These are phyloP conservation scores for Clarias macrocephalus DNA, from an alignment of 2,113 vertebrate species.

Conservation along the genomic window DNA sequence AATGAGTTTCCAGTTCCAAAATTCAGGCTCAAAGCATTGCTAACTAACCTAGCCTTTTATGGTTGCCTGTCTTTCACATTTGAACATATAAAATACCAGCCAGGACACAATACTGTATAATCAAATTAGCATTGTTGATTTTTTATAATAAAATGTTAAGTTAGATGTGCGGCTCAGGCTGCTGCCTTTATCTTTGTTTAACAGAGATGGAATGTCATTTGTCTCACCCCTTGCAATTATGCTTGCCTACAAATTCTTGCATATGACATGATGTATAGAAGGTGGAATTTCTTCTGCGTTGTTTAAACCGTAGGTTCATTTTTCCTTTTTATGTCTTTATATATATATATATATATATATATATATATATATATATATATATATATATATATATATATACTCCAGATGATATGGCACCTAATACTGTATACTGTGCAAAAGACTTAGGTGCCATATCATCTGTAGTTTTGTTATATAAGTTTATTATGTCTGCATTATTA, in stretches of 20 bases:
- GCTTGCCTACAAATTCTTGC: slow-evolving; percentile 33
- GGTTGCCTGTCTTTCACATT: slow-evolving; percentile 25
- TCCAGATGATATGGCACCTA: too few species aligned
- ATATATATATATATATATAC: too few species aligned
- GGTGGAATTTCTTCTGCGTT: slow-evolving; percentile 11
- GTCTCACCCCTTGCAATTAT: slow-evolving; percentile 43
- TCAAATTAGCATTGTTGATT: slow-evolving; percentile 29
- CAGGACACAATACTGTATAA: slow-evolving; percentile 29
- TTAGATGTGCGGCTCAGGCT: slow-evolving; percentile 25
- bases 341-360: slow-evolving; percentile 3
- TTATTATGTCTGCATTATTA: too few species aligned
- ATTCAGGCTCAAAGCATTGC: neutral
- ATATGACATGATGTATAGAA: slow-evolving; percentile 27
- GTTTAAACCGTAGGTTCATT: neutral
- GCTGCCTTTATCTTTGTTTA: slow-evolving; percentile 42
- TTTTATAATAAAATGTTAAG: slow-evolving; percentile 40
- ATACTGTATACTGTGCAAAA: too few species aligned
- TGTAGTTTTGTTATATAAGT: too few species aligned
- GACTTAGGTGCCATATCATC: too few species aligned
- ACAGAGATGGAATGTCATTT: slow-evolving; percentile 40
- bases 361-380: too few species aligned
- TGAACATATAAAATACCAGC: slow-evolving; percentile 13
- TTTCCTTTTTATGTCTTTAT: too few species aligned
- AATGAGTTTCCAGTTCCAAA: neutral
- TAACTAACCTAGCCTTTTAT: slow-evolving; percentile 36